Percentiles rank a stretch among this genome's conserved stretches.
These are phyloP conservation scores for Aspidapion aeneum DNA, from an alignment of 2,888 invertebrate genomes.

Conservation along the genomic window DNA sequence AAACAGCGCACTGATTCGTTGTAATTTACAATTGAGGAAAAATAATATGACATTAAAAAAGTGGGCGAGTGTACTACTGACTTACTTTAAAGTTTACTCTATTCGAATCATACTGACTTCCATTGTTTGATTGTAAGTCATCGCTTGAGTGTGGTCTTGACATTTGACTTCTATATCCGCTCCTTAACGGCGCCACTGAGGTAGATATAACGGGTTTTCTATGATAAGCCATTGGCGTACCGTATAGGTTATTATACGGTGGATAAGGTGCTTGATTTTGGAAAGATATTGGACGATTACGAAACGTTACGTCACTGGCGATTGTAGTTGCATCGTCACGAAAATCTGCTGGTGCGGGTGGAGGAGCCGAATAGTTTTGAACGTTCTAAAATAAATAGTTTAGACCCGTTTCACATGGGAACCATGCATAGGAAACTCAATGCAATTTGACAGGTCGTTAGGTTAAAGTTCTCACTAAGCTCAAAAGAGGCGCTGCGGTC, in stretches of 20 bases:
- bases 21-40: no score
- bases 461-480: no score
- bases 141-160: not conserved
- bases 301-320: not conserved
- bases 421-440: no score
- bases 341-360: no score
- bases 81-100: not conserved
- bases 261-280: not conserved
- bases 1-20: no score
- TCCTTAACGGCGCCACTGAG: not conserved
- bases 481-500: no score
- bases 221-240: not conserved
- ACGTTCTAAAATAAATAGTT: no score
- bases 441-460: no score
- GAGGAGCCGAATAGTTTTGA: no score
- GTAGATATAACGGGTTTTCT: not conserved
- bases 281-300: not conserved
- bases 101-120: not conserved
- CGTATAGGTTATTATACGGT: not conserved
- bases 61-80: no score
- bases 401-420: no score
- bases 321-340: not conserved
- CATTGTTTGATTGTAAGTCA: not conserved
- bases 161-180: not conserved
- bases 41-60: no score